Evolutionary conservation across 30 jellyfish, hydroid and myxozoan species (phyloP), one percentile per base, ranked within the genome.

Genomic region (Aurelia sp.): DNA sequence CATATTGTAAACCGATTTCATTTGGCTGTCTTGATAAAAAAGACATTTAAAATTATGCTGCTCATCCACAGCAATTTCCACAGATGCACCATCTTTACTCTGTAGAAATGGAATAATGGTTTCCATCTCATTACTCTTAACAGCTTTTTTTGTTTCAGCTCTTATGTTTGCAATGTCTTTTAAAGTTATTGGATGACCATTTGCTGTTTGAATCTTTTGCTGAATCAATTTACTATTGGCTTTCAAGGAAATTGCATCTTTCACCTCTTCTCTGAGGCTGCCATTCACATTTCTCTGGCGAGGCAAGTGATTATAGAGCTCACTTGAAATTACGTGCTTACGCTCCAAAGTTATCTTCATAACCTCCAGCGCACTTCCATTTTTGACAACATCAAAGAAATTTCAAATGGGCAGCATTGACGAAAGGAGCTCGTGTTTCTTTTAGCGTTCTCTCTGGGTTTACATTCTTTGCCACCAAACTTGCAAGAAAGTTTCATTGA

Each of bases 151-250:
- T 12, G 79, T 3, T 20, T 69, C 41, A 4, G 69, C 75, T 69
- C 13, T 59, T 69, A 82, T 1, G 51, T 71, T 82, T 23, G 92
- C 71, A 16, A 82, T 70, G 69, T 82, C 92, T 72, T 66, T 70
- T 82, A 82, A 41, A 11, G 92, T 82, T 19, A 71, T 41, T 23
- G 70, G 78, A 19, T 60, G 59, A 30, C 92, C 92, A 47, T 74
- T 69, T 31, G 66, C 68, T 16, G 70, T 66, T 22, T 30, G 60
- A 44, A 69, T 82, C 17, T 82, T 50, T 71, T 69, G 89, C 48
- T 82, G 92, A 11, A 82, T 22, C 66, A 82, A 4, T 62, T 82
- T 82, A n/a, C 71, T 82, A 50, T 71, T 82, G 22, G 87, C 89
- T 60, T 82, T 70, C 31, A 82, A 27, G 3, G 52, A 31, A 15